These are phyloP conservation scores for Sebastes hopkinsi DNA, from an alignment of 2,797 vertebrate species.

Conservation along the genomic window DNA sequence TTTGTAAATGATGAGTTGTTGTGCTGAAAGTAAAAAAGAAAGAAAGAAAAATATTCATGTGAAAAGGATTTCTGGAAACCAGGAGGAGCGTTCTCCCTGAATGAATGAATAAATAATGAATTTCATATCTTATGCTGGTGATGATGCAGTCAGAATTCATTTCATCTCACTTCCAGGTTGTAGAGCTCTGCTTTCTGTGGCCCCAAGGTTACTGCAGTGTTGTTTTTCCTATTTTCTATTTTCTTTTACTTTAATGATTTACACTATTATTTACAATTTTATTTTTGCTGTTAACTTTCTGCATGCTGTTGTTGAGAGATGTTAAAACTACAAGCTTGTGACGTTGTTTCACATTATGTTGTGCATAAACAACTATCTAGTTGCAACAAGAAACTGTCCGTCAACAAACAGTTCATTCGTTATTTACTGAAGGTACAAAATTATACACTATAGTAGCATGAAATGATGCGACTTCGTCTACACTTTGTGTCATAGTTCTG, in stretches of 20 bases:
- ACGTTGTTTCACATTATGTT: not conserved
- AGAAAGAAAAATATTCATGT: not conserved
- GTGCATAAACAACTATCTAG: not conserved
- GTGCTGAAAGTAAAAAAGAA: conserved; percentile 59
- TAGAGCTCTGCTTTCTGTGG: not conserved
- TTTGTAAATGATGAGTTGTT: conserved; percentile 76
- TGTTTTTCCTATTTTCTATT: not conserved
- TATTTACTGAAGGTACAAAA: not conserved
- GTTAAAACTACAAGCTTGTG: not conserved
- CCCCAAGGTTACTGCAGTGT: not conserved
- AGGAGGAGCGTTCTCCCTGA: conserved; percentile 23
- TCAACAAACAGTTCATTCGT: not conserved
- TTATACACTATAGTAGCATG: not conserved
- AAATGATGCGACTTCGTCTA: not conserved
- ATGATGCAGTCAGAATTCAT: conserved; percentile 49
- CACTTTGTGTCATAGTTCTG: not conserved
- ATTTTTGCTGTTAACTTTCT: not conserved
- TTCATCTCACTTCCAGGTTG: conserved; percentile 28
- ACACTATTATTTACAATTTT: not conserved
- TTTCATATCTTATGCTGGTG: conserved; percentile 6
- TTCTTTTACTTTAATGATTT: not conserved
- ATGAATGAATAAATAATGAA: conserved; percentile 50
- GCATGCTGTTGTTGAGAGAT: not conserved
- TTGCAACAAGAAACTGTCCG: not conserved
- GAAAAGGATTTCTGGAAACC: not conserved